phyloP scores from a whole-genome alignment of 2,888 invertebrate genomes.

The Polymixis flavicincta region DNA sequence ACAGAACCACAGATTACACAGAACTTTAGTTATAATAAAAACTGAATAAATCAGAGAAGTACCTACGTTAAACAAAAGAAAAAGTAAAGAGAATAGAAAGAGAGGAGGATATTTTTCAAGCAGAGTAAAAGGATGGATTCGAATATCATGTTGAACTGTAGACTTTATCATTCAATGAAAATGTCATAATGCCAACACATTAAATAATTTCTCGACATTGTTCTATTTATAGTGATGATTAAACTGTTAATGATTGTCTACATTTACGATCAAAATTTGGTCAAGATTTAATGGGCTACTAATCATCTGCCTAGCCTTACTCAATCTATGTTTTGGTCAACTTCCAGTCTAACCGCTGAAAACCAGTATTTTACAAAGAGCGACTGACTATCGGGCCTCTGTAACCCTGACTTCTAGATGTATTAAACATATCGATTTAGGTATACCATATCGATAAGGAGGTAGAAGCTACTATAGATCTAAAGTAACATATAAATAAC shows the following conservation, averaged over 20 bases:
- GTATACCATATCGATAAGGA: background rate
- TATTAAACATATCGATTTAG: too few species aligned
- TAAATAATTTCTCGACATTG: background rate
- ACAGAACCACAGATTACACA: too few species aligned
- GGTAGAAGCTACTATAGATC: too few species aligned
- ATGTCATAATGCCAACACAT: background rate
- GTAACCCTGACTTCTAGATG: too few species aligned
- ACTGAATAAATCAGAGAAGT: background rate
- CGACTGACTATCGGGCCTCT: background rate
- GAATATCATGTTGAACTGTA: background rate
- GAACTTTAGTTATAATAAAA: background rate
- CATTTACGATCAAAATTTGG: too few species aligned
- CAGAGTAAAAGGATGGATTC: background rate
- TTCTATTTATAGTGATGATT: slow-evolving; percentile 9
- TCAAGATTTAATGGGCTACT: background rate
- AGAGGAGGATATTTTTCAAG: background rate
- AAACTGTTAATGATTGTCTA: background rate
- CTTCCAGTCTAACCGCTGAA: background rate
- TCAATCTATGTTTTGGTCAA: too few species aligned
- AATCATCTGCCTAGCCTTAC: background rate
- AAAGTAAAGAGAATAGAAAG: background rate
- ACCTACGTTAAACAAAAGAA: background rate
- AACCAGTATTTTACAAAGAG: too few species aligned
- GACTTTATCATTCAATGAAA: background rate
- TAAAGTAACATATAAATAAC: background rate